Evolutionary conservation across 1,140 invertebrate genomes (phyloP).

Genomic region (Diprion similis): DNA sequence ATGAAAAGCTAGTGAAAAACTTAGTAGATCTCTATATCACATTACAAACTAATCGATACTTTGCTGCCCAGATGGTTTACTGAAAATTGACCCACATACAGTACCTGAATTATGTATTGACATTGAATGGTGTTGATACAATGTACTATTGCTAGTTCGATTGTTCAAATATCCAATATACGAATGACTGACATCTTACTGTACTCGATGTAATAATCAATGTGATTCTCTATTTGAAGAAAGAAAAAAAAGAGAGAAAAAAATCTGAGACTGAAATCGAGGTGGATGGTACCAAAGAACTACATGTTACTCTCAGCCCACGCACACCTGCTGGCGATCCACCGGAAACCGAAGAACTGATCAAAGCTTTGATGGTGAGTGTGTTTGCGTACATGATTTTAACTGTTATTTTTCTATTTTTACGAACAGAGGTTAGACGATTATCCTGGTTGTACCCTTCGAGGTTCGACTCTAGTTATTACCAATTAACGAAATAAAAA

Average conservation of each 20-base stretch:
- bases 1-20: too few relatives aligned
- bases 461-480: too few relatives aligned
- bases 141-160: too few relatives aligned
- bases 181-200: neutral
- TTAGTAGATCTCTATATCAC: too few relatives aligned
- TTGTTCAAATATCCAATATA: too few relatives aligned
- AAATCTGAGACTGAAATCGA: constrained; percentile 67
- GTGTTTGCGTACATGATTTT: neutral
- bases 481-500: too few relatives aligned
- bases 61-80: neutral
- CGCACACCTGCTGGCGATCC: constrained; percentile 82
- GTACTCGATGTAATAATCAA: constrained; percentile 4
- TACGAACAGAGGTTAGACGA: too few relatives aligned
- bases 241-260: constrained; percentile 58
- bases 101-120: too few relatives aligned
- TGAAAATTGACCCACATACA: neutral
- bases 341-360: constrained; percentile 87
- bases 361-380: constrained; percentile 75
- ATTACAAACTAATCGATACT: too few relatives aligned
- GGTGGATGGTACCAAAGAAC: constrained; percentile 75
- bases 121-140: too few relatives aligned
- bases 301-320: constrained; percentile 77
- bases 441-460: too few relatives aligned
- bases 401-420: constrained; percentile 19
- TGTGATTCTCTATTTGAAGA: constrained; percentile 35